These are phyloP conservation scores for Drosophila virilis DNA, from an alignment of 1,140 invertebrate species.

Conservation along the genomic window DNA sequence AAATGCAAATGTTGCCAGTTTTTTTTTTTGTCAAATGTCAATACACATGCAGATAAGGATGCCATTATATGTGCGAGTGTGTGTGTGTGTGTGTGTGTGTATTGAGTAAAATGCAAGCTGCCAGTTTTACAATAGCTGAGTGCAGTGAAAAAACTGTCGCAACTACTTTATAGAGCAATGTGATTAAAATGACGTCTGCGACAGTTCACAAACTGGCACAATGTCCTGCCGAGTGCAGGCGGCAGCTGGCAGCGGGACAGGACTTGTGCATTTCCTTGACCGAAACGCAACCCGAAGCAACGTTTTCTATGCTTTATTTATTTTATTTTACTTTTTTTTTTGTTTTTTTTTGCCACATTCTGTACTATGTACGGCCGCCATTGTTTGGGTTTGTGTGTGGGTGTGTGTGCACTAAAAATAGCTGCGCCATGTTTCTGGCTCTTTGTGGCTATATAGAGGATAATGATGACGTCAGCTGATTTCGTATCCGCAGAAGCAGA, in stretches of 20 bases:
- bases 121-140: constrained; percentile 46
- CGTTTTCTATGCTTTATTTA: constrained; percentile 36
- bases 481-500: constrained; percentile 54
- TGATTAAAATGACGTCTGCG: constrained; percentile 70
- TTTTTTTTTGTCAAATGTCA: constrained; percentile 36
- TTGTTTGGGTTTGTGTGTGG: constrained; percentile 53
- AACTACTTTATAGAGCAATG: constrained; percentile 61
- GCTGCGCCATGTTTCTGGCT: constrained; percentile 42
- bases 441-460: constrained; percentile 33
- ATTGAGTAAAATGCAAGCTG: constrained; percentile 16
- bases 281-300: constrained; percentile 74
- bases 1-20: constrained; percentile 66
- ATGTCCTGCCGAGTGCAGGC: constrained; percentile 59
- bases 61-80: neutral
- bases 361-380: constrained; percentile 68
- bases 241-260: constrained; percentile 1
- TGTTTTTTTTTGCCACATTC: constrained; percentile 31
- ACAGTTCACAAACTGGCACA: constrained; percentile 66
- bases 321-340: constrained; percentile 3
- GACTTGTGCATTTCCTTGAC: constrained; percentile 71
- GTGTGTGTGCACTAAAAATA: constrained; percentile 59
- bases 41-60: constrained; percentile 20
- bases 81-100: neutral
- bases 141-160: constrained; percentile 5
- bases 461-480: constrained; percentile 71